Conservation (phyloP, 2,888 invertebrate species). For the Automeris io region DNA sequence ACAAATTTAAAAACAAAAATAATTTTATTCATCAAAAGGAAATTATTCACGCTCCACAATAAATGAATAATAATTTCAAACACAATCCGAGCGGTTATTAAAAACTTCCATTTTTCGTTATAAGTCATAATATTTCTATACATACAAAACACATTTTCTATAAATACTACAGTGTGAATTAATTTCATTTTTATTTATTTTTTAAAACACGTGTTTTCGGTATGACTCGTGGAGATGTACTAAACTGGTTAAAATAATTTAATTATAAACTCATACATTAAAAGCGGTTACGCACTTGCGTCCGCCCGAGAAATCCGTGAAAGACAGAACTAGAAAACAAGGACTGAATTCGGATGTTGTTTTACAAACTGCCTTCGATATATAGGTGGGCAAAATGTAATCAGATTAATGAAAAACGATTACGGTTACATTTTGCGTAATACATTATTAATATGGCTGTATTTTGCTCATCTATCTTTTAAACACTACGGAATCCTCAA, state of each 20-base stretch:
- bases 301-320: no score
- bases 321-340: no score
- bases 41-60: background rate
- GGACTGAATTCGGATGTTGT: no score
- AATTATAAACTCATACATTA: background rate
- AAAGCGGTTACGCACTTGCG: no score
- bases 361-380: no score
- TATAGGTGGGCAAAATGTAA: no score
- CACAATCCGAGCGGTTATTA: background rate
- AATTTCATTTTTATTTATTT: background rate
- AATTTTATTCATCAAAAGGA: background rate
- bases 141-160: slow-evolving; percentile 5
- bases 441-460: no score
- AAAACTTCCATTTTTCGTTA: background rate
- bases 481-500: no score
- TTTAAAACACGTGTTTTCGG: background rate
- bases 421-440: no score
- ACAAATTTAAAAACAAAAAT: background rate
- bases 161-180: background rate
- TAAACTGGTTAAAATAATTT: background rate
- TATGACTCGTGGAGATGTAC: no score
- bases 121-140: background rate
- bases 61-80: background rate
- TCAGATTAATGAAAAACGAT: no score
- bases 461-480: no score